A percentile compares a stretch with the other conserved stretches of the same genome.
These are phyloP conservation scores for Loris lydekkerianus DNA, from an alignment of 2,797 vertebrate genomes.

Conservation along the genomic window DNA sequence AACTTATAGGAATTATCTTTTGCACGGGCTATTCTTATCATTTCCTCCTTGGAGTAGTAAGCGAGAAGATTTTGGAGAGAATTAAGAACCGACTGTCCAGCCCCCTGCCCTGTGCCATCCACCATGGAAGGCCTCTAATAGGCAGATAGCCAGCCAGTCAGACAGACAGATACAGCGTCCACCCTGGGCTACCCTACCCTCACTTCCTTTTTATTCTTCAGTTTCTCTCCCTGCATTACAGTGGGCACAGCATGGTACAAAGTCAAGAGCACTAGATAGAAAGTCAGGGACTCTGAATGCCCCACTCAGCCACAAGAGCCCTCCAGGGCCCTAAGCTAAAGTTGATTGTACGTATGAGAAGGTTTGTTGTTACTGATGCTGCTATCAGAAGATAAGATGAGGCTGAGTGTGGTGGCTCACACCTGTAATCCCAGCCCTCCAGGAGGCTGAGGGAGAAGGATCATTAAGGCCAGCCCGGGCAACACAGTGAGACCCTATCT, in stretches of 20 bases:
- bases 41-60: conserved; percentile 49
- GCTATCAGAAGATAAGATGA: neutral
- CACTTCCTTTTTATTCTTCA: neutral
- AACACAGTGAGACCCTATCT: neutral
- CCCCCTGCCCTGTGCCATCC: neutral
- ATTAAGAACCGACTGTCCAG: neutral
- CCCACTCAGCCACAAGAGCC: neutral
- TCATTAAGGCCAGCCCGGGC: neutral
- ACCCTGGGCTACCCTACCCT: neutral
- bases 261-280: conserved; percentile 1
- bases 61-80: conserved; percentile 53
- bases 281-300: neutral
- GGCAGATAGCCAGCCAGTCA: neutral
- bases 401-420: neutral
- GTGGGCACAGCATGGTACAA: neutral
- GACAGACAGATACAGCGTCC: neutral
- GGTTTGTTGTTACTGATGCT: neutral
- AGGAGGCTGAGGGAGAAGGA: neutral
- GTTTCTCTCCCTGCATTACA: neutral
- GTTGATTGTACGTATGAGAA: neutral
- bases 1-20: conserved; percentile 15
- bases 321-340: neutral
- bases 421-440: neutral
- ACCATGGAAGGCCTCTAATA: neutral
- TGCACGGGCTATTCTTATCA: neutral